Evolutionary conservation across 2,888 invertebrate genomes (phyloP), one percentile per base, ranked within the genome.

Genomic region (Lacanobia oleracea): DNA sequence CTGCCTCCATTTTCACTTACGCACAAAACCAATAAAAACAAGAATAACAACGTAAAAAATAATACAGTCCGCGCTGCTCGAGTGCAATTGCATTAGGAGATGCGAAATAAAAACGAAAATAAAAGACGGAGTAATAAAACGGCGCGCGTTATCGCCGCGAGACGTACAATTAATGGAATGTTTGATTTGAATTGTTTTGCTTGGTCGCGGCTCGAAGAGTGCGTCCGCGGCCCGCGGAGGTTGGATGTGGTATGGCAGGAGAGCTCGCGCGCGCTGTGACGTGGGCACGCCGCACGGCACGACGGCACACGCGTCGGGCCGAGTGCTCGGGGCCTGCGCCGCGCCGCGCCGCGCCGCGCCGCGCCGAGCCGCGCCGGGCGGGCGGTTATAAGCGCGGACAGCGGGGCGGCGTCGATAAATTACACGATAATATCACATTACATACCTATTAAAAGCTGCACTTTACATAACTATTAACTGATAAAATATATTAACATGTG

Each of bases 31-130:
- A 94, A 86, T 91, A 92, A 94, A 93, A 93, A 90, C 84, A 86
- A 89, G 83, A 89, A 89, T 90, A 91, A 92, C 90, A 89, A 89
- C 87, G 88, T 84, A 89, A 91, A 91, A 91, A 91, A 92, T 93
- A 93, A 92, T 92, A 92, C 88, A 87, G 91, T 90, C 91, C 91
- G 92, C 90, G 91, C 88, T 93, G 93, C 92, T 94, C 92, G 93
- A 93, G 87, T 95, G 94, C 94, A 95, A 95, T 95, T 94, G 94
- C 93, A 95, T 95, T 95, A 94, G 88, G 88, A 88, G 91, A 93
- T 89, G 91, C 88, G 93, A 93, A 93, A 94, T 95, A 94, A 94
- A 94, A 94, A 92, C 86, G 91, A 89, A 92, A 92, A 92, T 93
- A 94, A 94, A 93, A 91, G 91, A 88, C 88, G 87, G 84, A 86